phyloP scores from a whole-genome alignment of 2,797 vertebrate species.

The Oceanodroma leucorhoa region DNA sequence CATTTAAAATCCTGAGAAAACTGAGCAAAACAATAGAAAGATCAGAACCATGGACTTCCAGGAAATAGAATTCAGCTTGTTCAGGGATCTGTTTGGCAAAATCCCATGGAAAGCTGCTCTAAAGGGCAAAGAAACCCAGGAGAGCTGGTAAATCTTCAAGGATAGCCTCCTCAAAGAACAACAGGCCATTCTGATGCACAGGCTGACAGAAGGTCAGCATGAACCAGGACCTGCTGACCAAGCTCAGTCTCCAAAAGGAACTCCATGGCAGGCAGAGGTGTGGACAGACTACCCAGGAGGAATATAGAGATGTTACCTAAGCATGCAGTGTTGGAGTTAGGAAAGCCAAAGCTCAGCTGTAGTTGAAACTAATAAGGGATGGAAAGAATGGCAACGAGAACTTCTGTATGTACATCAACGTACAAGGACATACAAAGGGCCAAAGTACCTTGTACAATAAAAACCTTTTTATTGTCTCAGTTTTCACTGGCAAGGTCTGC shows the following conservation, averaged over 20 bases:
- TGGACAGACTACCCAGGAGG: background rate
- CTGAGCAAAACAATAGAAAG: background rate
- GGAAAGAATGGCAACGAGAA: background rate
- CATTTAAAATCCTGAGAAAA: background rate
- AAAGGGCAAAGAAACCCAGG: background rate
- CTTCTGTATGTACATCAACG: background rate
- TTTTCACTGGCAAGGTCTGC: background rate
- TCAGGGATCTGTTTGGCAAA: background rate
- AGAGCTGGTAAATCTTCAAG: background rate
- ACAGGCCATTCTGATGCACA: background rate
- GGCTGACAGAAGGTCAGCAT: background rate
- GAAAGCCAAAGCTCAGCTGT: background rate
- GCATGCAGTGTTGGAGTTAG: background rate
- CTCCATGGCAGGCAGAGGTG: background rate
- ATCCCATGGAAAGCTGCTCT: background rate
- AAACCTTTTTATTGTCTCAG: background rate
- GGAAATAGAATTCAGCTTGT: background rate
- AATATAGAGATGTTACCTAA: background rate
- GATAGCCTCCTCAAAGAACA: background rate
- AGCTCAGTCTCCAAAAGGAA: background rate
- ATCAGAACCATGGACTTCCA: background rate
- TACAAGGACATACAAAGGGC: background rate
- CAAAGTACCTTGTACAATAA: background rate
- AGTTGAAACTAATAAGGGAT: background rate
- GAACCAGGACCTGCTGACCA: accelerated